Percentiles rank a stretch among this genome's conserved stretches.
Evolutionary conservation across 2,113 vertebrate genomes (phyloP).

Genomic region (Strix aluco): DNA sequence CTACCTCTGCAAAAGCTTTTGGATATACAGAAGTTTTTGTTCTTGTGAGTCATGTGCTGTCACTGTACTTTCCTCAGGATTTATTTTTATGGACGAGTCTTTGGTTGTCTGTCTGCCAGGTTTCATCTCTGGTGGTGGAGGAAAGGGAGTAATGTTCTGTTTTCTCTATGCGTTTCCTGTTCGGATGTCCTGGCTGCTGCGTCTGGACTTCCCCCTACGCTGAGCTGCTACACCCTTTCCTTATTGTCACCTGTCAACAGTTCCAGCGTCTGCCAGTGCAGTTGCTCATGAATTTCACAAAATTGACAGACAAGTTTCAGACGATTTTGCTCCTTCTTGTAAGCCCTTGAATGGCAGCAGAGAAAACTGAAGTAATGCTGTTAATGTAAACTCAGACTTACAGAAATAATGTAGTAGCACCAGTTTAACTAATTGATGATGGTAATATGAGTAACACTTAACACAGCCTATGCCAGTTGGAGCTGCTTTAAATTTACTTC

Average conservation of each 20-base stretch:
- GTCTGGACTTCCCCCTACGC: background rate
- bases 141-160: background rate
- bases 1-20: background rate
- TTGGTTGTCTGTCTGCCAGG: background rate
- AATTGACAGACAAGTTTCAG: background rate
- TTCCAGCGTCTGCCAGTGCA: background rate
- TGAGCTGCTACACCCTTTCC: background rate
- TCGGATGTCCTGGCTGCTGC: background rate
- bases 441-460: background rate
- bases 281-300: background rate
- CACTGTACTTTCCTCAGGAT: background rate
- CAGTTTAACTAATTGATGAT: background rate
- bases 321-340: background rate
- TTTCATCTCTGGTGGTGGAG: background rate
- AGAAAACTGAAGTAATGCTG: background rate
- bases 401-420: background rate
- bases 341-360: background rate
- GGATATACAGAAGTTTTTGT: background rate
- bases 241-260: background rate
- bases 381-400: background rate
- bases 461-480: fast-evolving
- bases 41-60: background rate
- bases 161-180: background rate
- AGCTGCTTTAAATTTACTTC: background rate
- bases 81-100: background rate